phyloP scores from a whole-genome alignment of 2,797 vertebrate species.

The Mustela erminea region DNA sequence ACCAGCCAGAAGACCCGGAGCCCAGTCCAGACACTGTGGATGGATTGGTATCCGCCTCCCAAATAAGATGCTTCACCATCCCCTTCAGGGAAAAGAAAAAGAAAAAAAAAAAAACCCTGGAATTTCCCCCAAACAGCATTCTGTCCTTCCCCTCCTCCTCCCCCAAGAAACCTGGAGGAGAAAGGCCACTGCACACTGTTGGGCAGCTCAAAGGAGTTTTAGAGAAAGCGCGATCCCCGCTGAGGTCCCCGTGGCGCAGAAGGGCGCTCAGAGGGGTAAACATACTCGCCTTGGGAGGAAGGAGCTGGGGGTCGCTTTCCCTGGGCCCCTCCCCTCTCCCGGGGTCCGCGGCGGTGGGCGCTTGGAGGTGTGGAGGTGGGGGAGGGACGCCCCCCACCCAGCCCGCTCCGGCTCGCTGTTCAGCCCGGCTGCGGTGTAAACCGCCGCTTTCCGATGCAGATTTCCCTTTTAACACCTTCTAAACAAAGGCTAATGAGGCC shows the following conservation, averaged over 20 bases:
- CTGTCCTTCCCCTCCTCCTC: not conserved
- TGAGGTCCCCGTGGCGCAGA: not conserved
- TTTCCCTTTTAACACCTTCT: slow-evolving; percentile 90
- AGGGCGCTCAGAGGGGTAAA: slow-evolving; percentile 65
- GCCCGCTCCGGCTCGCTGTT: slow-evolving; percentile 58
- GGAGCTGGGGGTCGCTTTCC: slow-evolving; percentile 69
- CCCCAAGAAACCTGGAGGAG: not conserved
- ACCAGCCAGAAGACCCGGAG: not conserved
- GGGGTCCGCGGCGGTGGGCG: not conserved
- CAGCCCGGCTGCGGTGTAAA: slow-evolving; percentile 77
- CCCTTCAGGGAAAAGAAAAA: not conserved
- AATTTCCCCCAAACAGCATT: not conserved
- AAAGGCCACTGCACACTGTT: not conserved
- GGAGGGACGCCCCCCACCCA: slow-evolving; percentile 54
- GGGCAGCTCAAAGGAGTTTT: slow-evolving; percentile 35
- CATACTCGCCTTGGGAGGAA: slow-evolving; percentile 70
- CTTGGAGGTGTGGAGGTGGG: not conserved
- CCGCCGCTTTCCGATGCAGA: slow-evolving; percentile 86
- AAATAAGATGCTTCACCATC: not conserved
- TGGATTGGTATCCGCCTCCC: not conserved
- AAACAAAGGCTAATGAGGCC: slow-evolving; percentile 91
- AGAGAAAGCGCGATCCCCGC: slow-evolving; percentile 9
- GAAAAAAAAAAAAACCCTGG: not conserved
- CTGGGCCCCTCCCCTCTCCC: slow-evolving; percentile 44
- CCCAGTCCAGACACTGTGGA: not conserved